Percentiles rank a stretch among this genome's conserved stretches.
Conservation (phyloP, 2,797 vertebrate species). For the Gallinago solitaria region DNA sequence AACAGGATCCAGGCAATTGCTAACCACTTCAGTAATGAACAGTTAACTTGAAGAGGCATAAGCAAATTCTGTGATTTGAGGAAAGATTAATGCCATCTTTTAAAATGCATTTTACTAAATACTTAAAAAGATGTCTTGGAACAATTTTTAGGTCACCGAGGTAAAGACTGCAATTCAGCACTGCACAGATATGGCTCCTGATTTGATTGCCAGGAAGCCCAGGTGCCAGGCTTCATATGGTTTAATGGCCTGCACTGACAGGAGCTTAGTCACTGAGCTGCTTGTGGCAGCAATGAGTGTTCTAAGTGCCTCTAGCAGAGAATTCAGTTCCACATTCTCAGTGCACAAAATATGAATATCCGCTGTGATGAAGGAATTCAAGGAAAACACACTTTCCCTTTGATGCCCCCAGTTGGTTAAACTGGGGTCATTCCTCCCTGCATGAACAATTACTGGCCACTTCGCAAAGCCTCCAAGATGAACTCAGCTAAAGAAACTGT, state of each 20-base stretch:
- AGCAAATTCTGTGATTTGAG: background rate
- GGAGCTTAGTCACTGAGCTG: background rate
- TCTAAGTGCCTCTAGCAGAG: background rate
- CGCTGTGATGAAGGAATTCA: background rate
- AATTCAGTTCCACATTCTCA: background rate
- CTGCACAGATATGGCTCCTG: background rate
- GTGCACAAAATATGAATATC: background rate
- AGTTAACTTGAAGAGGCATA: background rate
- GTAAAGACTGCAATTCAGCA: background rate
- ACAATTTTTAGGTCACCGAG: background rate
- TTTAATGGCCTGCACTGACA: conserved; percentile 17
- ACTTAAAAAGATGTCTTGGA: background rate
- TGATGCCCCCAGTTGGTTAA: background rate
- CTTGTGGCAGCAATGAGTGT: background rate
- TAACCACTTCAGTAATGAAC: background rate
- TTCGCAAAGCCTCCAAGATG: background rate
- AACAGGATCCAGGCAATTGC: background rate
- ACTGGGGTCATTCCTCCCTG: background rate
- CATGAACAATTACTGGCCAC: background rate
- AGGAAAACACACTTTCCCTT: background rate
- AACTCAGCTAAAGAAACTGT: background rate
- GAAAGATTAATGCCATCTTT: background rate
- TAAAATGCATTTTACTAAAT: background rate
- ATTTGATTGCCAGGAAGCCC: conserved; percentile 24
- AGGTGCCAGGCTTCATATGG: background rate